Evolutionary conservation across 1,140 invertebrate genomes (phyloP), one percentile per base, ranked within the genome.

Genomic region (Trichoplusia ni): DNA sequence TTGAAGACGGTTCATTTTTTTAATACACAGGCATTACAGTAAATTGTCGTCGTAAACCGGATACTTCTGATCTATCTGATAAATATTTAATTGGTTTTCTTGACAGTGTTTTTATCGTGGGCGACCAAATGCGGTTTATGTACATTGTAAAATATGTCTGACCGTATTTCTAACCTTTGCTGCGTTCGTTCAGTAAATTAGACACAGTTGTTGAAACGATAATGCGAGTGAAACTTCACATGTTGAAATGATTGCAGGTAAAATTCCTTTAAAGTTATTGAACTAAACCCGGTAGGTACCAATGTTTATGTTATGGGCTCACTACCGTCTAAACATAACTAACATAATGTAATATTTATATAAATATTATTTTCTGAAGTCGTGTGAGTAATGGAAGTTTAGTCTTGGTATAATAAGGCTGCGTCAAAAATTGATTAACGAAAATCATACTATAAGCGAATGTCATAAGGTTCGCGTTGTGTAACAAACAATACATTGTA

Each of bases 1-100:
- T 67, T 62, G 63, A 61, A 65, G 63, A 44, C 44, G 46, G 44
- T 46, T 7, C 8, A 35, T 38, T 66, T 66, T 67, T 67, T 67
- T 60, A 67, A 23, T 42, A 27, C 25, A 54, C 51, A 42, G 53
- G 37, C 66, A 61, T 69, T 47, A 65, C 51, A 58, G 60, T 58
- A 58, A 54, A 65, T 61, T 47, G 49, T 25, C 46, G 40, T 65
- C 40, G 29, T 65, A 65, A 69, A 69, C 40, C 23, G 67, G 9
- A 56, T 58, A 56, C 62, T 58, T 37, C 27, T 46, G 31, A 59
- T 56, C 27, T 49, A 49, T 11, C 21, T 46, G 33, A 51, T 66
- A 66, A 64, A 58, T 66, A 37, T 59, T 66, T 47, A 46, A 60
- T 59, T 35, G 44, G 14, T 9, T 44, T 18, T 21, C 40, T 31